A percentile compares a stretch with the other conserved stretches of the same genome.
These are phyloP conservation scores for Hydraecia micacea DNA, from an alignment of 2,888 invertebrate species.

Conservation along the genomic window DNA sequence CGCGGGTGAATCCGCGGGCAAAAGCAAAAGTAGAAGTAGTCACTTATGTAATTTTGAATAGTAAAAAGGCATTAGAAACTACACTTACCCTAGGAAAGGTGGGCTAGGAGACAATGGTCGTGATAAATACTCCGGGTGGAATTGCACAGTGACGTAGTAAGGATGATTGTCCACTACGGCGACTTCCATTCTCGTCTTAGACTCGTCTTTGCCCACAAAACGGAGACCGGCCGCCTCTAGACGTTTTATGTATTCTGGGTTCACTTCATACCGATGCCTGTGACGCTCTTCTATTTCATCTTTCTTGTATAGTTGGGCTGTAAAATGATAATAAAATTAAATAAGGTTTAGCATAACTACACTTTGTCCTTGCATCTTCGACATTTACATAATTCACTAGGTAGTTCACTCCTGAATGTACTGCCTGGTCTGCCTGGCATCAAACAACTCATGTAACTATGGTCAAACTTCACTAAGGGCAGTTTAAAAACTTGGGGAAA, in stretches of 20 bases:
- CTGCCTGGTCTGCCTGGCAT: no score
- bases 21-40: background rate
- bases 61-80: background rate
- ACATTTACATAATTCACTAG: background rate
- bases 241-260: constrained; percentile 95
- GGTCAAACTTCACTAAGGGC: background rate
- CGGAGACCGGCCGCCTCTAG: constrained; percentile 95
- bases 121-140: constrained; percentile 99
- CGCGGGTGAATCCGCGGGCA: background rate
- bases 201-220: constrained; percentile 96
- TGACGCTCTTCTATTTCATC: constrained; percentile 97
- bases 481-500: background rate
- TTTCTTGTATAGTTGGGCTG: constrained; percentile 94
- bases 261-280: constrained; percentile 99
- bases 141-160: constrained; percentile 98
- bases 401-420: background rate
- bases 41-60: background rate
- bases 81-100: constrained; percentile 95
- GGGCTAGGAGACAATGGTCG: constrained; percentile 97
- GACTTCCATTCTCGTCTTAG: constrained; percentile 98
- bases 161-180: constrained; percentile 96
- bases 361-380: background rate
- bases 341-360: background rate
- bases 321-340: constrained; percentile 8
- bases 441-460: background rate